Percentiles rank a stretch among this genome's conserved stretches.
These are phyloP conservation scores for Ariopsis seemanni DNA, from an alignment of 2,113 vertebrate genomes.

Conservation along the genomic window DNA sequence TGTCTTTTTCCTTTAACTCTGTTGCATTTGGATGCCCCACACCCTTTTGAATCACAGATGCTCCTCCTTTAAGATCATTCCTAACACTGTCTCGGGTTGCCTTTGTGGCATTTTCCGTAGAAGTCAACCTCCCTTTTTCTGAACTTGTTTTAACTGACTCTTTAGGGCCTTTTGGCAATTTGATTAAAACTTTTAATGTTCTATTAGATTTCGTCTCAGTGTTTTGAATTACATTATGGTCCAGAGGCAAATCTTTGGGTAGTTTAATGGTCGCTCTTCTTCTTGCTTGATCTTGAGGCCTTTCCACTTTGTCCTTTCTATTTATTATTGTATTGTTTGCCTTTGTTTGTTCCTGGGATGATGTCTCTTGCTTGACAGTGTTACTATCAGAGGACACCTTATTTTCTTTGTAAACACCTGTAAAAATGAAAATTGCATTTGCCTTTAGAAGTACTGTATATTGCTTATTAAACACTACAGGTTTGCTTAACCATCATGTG, in stretches of 20 bases:
- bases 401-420: conserved; percentile 59
- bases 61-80: not conserved
- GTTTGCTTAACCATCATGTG: conserved; percentile 20
- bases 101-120: conserved; percentile 54
- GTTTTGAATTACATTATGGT: conserved; percentile 58
- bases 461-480: not conserved
- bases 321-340: conserved; percentile 53
- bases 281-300: conserved; percentile 46
- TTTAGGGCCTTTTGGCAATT: conserved; percentile 47
- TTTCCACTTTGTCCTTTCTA: conserved; percentile 41
- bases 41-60: not conserved
- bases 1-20: not conserved
- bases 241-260: conserved; percentile 66
- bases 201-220: conserved; percentile 53
- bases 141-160: conserved; percentile 50
- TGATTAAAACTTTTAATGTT: conserved; percentile 54
- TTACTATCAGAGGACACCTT: conserved; percentile 46
- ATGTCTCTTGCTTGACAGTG: conserved; percentile 41
- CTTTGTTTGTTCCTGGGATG: conserved; percentile 51
- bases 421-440: conserved; percentile 44
- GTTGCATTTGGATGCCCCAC: conserved; percentile 21
- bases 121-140: conserved; percentile 46
- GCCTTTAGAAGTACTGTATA: not conserved
- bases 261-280: not conserved
- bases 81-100: not conserved